phyloP scores from a whole-genome alignment of 2,888 invertebrate species.

The Nomada goodeniana region DNA sequence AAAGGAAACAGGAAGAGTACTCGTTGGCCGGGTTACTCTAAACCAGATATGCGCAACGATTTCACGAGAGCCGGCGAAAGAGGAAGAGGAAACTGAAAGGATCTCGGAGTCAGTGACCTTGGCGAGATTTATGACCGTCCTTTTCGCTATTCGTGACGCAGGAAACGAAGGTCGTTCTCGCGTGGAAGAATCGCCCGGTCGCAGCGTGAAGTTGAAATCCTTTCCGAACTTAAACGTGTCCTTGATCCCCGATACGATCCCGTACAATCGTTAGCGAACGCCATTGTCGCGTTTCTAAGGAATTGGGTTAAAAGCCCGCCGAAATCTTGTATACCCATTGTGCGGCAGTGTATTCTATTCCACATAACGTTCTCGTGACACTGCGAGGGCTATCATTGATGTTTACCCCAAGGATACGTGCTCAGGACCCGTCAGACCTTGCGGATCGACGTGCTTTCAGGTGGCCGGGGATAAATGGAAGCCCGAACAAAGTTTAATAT shows the following conservation, averaged over 20 bases:
- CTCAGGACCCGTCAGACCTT: not conserved
- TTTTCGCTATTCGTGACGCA: constrained; percentile 74
- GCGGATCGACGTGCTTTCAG: not conserved
- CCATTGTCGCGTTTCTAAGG: constrained; percentile 18
- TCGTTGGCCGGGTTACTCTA: constrained; percentile 60
- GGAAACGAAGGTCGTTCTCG: constrained; percentile 79
- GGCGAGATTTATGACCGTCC: constrained; percentile 79
- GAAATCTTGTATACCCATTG: constrained; percentile 32
- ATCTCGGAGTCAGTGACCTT: constrained; percentile 77
- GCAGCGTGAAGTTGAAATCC: constrained; percentile 76
- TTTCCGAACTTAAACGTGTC: constrained; percentile 41
- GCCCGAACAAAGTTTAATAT: not conserved
- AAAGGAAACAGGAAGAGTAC: constrained; percentile 68
- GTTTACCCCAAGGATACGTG: constrained; percentile 8
- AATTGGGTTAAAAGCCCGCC: constrained; percentile 41
- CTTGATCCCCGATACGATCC: constrained; percentile 44
- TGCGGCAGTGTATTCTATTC: constrained; percentile 4
- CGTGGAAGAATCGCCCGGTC: constrained; percentile 75
- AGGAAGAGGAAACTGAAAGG: constrained; percentile 66
- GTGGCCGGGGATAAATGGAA: not conserved
- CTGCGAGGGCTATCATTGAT: constrained; percentile 18
- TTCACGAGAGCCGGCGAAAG: constrained; percentile 44
- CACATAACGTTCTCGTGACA: not conserved
- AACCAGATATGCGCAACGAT: constrained; percentile 77
- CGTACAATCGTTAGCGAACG: constrained; percentile 36